These are phyloP conservation scores for Ranitomeya imitator DNA, from an alignment of 2,113 vertebrate genomes.

Conservation along the genomic window DNA sequence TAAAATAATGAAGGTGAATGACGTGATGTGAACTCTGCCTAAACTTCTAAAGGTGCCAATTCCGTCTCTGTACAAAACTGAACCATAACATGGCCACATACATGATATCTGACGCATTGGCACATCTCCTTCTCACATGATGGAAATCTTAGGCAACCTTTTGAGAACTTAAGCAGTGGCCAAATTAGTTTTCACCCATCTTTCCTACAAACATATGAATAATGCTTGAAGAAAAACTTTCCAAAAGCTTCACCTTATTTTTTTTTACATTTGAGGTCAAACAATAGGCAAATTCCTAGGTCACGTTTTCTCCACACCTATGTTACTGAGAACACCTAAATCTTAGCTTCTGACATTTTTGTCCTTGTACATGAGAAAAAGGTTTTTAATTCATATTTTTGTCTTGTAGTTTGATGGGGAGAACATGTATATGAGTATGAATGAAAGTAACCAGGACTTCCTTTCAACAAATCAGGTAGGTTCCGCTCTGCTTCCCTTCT, in stretches of 20 bases:
- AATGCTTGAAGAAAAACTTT: background rate
- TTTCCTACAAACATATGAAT: background rate
- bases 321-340: background rate
- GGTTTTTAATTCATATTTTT: slow-evolving; percentile 60
- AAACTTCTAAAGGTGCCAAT: no score
- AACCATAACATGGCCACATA: no score
- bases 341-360: background rate
- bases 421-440: slow-evolving; percentile 97
- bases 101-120: no score
- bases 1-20: no score
- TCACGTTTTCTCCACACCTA: background rate
- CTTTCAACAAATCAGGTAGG: slow-evolving; percentile 94
- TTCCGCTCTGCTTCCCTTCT: background rate
- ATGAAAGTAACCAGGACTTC: slow-evolving; percentile 94
- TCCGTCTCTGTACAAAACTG: no score
- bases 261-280: background rate
- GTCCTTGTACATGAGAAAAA: slow-evolving; percentile 9
- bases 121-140: no score
- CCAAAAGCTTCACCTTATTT: no score
- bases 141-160: no score
- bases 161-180: background rate
- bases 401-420: slow-evolving; percentile 97
- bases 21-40: no score
- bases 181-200: background rate
- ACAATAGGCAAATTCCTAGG: background rate